A percentile compares a stretch with the other conserved stretches of the same genome.
These are phyloP conservation scores for Enteromius anoplus DNA, from an alignment of 2,797 vertebrate genomes.

Conservation along the genomic window DNA sequence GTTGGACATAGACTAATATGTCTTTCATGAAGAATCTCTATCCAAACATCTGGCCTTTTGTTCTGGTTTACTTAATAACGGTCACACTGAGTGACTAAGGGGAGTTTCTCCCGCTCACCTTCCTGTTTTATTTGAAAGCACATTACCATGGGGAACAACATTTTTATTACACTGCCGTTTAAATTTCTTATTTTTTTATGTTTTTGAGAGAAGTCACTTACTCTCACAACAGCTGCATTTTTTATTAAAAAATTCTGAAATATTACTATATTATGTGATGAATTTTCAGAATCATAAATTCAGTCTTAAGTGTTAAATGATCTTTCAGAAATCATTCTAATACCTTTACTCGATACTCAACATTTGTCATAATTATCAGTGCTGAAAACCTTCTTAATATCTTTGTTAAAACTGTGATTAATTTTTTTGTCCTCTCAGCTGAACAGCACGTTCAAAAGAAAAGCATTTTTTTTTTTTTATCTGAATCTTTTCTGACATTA, in stretches of 20 bases:
- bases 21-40: not conserved
- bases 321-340: not conserved
- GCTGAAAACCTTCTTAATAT: not conserved
- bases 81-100: not conserved
- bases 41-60: conserved; percentile 1
- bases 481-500: not conserved
- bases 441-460: not conserved
- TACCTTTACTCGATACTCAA: not conserved
- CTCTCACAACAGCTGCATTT: not conserved
- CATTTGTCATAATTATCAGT: not conserved
- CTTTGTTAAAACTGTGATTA: not conserved
- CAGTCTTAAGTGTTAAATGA: not conserved
- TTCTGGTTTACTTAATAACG: not conserved
- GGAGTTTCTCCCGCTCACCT: not conserved
- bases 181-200: not conserved
- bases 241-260: not conserved
- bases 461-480: not conserved
- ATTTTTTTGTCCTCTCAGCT: not conserved
- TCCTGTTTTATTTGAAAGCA: not conserved
- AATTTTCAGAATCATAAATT: not conserved
- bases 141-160: not conserved
- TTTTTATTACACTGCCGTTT: not conserved
- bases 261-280: not conserved
- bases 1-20: conserved; percentile 5
- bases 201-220: not conserved